These are phyloP conservation scores for Chironex yamaguchii DNA, from an alignment of 30 jellyfish, hydroid and myxozoan species.

Conservation along the genomic window DNA sequence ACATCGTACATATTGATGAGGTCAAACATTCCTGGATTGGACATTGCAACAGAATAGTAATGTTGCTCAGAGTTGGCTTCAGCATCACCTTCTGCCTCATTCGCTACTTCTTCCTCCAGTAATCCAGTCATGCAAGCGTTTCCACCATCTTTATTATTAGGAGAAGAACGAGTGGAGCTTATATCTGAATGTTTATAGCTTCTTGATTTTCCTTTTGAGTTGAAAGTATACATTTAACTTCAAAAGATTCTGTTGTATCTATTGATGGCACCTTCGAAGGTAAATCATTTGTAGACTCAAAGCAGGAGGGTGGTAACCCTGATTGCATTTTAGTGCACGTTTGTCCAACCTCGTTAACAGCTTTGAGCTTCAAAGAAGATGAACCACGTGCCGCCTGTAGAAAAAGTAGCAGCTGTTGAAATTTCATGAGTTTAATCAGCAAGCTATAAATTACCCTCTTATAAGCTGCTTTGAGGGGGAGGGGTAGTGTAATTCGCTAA, in stretches of 20 bases:
- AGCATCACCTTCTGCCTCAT: conserved; percentile 27
- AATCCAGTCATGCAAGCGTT: background rate
- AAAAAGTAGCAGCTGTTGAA: no score
- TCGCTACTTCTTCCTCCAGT: background rate
- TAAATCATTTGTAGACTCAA: background rate
- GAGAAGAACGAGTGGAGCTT: background rate
- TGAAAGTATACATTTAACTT: background rate
- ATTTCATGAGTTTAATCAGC: no score
- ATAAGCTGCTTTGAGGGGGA: no score
- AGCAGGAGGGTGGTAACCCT: background rate
- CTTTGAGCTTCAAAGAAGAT: background rate
- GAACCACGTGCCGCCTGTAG: no score
- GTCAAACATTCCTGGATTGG: conserved; percentile 41
- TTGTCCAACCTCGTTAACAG: background rate
- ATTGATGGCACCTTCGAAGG: background rate
- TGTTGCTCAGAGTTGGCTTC: conserved; percentile 4
- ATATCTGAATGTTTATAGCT: background rate
- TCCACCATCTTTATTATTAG: background rate
- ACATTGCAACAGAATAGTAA: background rate
- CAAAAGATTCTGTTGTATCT: background rate
- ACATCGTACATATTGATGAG: background rate
- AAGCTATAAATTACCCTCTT: no score
- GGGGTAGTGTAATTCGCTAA: no score
- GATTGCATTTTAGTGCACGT: background rate
- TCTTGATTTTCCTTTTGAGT: background rate